Evolutionary conservation across 2,888 invertebrate genomes (phyloP), one percentile per base, ranked within the genome.

Genomic region (Yponomeuta malinellus): DNA sequence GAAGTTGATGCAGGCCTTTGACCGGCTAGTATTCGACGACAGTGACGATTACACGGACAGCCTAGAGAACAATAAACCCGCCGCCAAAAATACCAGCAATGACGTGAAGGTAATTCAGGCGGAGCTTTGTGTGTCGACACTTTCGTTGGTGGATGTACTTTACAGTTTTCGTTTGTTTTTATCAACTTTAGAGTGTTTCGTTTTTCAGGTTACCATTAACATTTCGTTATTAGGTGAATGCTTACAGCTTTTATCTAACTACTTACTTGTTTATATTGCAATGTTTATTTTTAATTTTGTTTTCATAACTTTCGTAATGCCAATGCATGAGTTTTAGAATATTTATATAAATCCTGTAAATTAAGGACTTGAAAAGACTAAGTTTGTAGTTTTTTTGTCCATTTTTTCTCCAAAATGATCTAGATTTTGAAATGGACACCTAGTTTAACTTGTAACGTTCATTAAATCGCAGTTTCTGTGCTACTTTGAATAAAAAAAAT

Each of bases 31-130:
- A 71, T 93, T 93, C 73, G 93, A 93, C 73, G 95, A 95, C 78
- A 95, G 95, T 73, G 95, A 94, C 76, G 95, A 95, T 83, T 96
- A 96, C 81, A 94, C 95, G 10, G 96, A 96, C 86, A 96, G 96
- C 84, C 89, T 96, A 76, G 95, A 95, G 85, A 94, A 93, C 82
- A 92, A 93, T 78, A 90, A 88, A 78, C 84, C 87, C 83, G 76
- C 85, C 76, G 82, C 84, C 80, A 90, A 89, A 81, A 77, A 85
- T 72, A 93, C 94, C 77, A 94, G 94, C 77, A 85, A 79, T 81
- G 89, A 91, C 74, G 79, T 80, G 80, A 92, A 92, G 91, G 92
- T 91, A 92, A 90, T 81, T 79, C 74, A 79, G 81, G 82, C 83
- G 84, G 81, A 78, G 79, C 79, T 78, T n/a, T 64, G 64, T 23